Evolutionary conservation across 2,113 vertebrate species (phyloP).

Genomic region (Benitochromis conjunctus): DNA sequence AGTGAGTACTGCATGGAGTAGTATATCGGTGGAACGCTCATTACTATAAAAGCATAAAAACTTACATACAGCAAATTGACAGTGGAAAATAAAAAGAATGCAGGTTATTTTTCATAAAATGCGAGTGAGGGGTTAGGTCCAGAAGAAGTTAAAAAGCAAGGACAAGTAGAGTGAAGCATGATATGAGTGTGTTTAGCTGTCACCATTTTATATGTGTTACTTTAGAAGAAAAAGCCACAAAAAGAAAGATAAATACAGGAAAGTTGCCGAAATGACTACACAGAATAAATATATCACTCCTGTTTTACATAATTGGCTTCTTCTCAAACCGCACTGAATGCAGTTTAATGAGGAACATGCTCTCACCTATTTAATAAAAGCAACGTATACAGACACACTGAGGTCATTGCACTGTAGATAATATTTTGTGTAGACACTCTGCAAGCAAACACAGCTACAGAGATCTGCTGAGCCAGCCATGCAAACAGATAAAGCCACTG

Average conservation of each 20-base stretch:
- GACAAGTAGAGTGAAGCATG: not conserved
- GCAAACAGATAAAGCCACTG: constrained; percentile 35
- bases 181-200: not conserved
- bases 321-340: not conserved
- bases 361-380: not conserved
- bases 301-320: not conserved
- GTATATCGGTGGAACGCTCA: not conserved
- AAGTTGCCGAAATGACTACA: not conserved
- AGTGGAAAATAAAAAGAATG: not conserved
- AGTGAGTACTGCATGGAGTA: not conserved
- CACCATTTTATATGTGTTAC: not conserved
- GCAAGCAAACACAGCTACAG: constrained; percentile 47
- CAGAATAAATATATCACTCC: not conserved
- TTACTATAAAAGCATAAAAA: not conserved
- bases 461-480: constrained; percentile 28
- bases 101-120: not conserved
- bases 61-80: not conserved
- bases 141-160: not conserved
- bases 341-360: not conserved
- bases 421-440: constrained; percentile 2
- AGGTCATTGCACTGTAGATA: constrained; percentile 1
- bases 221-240: not conserved
- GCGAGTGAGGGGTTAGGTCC: fast-evolving
- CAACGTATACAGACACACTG: not conserved
- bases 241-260: not conserved